phyloP scores from a whole-genome alignment of 2,113 vertebrate species.

The Indicator indicator region DNA sequence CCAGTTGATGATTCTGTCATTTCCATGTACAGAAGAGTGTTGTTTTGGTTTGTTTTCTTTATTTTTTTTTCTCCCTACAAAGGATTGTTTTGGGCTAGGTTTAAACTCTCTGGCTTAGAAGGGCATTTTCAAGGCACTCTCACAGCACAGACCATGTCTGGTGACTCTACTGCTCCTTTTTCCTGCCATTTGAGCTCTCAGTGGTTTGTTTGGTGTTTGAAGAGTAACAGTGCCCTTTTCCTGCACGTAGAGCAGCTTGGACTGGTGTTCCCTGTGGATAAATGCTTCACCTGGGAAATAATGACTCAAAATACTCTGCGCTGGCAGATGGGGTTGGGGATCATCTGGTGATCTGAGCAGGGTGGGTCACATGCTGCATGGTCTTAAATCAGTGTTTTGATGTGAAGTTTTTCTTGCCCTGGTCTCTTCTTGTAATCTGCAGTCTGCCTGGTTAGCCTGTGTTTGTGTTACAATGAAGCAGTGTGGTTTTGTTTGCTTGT shows the following conservation, averaged over 20 bases:
- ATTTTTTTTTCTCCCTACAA: not conserved
- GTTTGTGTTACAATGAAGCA: not conserved
- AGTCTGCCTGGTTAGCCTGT: rapidly evolving
- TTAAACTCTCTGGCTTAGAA: not conserved
- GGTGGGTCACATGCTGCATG: not conserved
- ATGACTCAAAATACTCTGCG: not conserved
- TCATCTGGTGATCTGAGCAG: not conserved
- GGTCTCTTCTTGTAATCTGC: not conserved
- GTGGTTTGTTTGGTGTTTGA: not conserved
- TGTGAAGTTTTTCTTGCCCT: not conserved
- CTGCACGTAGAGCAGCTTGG: not conserved
- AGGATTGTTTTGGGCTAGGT: not conserved
- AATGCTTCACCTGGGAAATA: conserved; percentile 9
- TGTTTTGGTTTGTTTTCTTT: not conserved
- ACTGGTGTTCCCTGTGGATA: not conserved
- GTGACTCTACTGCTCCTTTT: not conserved
- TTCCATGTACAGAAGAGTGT: too few species aligned
- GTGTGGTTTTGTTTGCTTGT: not conserved
- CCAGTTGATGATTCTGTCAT: too few species aligned
- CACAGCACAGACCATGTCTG: not conserved
- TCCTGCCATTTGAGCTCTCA: rapidly evolving
- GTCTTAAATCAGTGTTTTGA: not conserved
- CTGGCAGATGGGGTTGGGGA: conserved; percentile 39
- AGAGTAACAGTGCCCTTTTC: not conserved
- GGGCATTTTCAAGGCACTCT: not conserved